A percentile compares a stretch with the other conserved stretches of the same genome.
Conservation (phyloP, 2,113 vertebrate species). For the Excalfactoria chinensis region DNA sequence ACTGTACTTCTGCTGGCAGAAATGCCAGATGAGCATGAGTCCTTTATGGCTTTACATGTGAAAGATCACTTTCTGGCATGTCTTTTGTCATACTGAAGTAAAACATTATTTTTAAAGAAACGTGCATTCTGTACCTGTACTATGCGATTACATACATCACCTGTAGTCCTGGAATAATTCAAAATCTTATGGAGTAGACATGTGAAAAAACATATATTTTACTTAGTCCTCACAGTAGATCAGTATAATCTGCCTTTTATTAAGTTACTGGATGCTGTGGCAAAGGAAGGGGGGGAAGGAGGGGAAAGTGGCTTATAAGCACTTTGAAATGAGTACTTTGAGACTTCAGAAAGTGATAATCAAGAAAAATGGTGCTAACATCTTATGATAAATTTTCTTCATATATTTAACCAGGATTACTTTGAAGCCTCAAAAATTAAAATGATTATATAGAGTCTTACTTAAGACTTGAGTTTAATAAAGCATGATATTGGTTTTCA, state of each 20-base stretch:
- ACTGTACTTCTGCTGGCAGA: background rate
- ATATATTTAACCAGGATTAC: constrained; percentile 65
- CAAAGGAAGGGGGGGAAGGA: background rate
- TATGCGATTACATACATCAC: background rate
- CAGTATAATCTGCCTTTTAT: constrained; percentile 63
- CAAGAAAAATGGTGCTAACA: constrained; percentile 62
- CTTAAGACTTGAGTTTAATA: constrained; percentile 58
- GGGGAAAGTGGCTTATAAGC: constrained; percentile 7
- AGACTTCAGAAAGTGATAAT: constrained; percentile 57
- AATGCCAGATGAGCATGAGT: background rate
- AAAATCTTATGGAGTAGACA: background rate
- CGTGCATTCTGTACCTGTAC: background rate
- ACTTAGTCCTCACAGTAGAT: constrained; percentile 32
- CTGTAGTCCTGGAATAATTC: constrained; percentile 1
- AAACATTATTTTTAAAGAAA: background rate
- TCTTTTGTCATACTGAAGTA: background rate
- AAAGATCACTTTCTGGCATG: background rate
- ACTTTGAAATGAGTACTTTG: constrained; percentile 39
- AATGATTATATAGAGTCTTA: constrained; percentile 54
- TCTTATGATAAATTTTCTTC: constrained; percentile 39
- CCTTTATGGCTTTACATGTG: background rate
- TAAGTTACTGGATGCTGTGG: constrained; percentile 47
- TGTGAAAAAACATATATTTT: constrained; percentile 18
- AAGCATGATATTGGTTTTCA: constrained; percentile 48
- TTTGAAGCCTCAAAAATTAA: constrained; percentile 62